phyloP scores from a whole-genome alignment of 2,888 invertebrate species.

The Drosophila putrida region DNA sequence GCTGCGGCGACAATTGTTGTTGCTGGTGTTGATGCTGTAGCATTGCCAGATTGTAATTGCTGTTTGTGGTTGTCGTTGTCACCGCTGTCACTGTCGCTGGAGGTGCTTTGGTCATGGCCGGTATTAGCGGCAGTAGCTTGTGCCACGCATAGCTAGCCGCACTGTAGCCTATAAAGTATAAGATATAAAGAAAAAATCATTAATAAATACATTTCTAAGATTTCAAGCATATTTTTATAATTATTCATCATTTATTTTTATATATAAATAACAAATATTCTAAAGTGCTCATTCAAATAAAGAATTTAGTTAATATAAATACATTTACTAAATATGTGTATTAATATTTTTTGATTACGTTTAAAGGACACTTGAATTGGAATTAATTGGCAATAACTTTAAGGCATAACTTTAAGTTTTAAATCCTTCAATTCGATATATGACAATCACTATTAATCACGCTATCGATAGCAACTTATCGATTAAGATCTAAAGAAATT shows the following conservation, averaged over 20 bases:
- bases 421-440: background rate
- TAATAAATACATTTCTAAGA: too few relatives aligned
- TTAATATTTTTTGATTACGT: too few relatives aligned
- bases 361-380: too few relatives aligned
- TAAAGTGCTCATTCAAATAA: too few relatives aligned
- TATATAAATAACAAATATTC: too few relatives aligned
- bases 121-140: constrained; percentile 84
- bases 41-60: constrained; percentile 73
- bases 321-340: too few relatives aligned
- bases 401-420: too few relatives aligned
- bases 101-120: constrained; percentile 70
- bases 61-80: constrained; percentile 67
- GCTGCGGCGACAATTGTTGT: constrained; percentile 53
- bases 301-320: too few relatives aligned
- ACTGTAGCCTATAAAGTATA: constrained; percentile 81
- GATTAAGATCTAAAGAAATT: background rate
- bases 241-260: too few relatives aligned
- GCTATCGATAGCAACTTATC: background rate
- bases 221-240: too few relatives aligned
- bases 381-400: too few relatives aligned
- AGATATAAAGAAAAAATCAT: background rate
- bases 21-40: constrained; percentile 69
- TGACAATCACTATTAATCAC: background rate
- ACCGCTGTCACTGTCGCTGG: constrained; percentile 36
- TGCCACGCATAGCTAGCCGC: constrained; percentile 85